Evolutionary conservation across 2,113 vertebrate genomes (phyloP).

Genomic region (Myrmecobius fasciatus): DNA sequence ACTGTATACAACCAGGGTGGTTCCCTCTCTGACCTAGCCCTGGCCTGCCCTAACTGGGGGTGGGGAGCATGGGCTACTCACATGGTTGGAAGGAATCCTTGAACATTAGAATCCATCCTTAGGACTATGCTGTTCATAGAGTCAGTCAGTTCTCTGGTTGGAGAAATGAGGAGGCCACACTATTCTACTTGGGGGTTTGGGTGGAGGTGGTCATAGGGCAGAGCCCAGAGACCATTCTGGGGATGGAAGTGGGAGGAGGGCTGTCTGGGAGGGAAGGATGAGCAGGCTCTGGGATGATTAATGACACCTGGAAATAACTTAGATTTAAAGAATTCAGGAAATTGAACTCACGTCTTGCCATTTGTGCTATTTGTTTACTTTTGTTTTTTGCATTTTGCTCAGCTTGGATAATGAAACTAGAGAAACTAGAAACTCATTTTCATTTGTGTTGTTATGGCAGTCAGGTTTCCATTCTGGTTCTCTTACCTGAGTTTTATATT

Average conservation of each 20-base stretch:
- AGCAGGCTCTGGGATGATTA: conserved; percentile 73
- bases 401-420: conserved; percentile 73
- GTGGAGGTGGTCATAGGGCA: conserved; percentile 64
- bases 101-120: background rate
- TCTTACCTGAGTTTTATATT: conserved; percentile 75
- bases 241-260: conserved; percentile 50
- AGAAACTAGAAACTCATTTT: conserved; percentile 77
- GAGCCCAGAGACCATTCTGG: conserved; percentile 75
- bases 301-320: conserved; percentile 71
- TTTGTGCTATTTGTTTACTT: conserved; percentile 83
- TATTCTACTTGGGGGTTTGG: background rate
- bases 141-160: conserved; percentile 48
- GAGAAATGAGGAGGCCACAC: conserved; percentile 73
- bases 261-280: conserved; percentile 65
- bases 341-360: conserved; percentile 79
- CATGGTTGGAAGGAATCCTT: background rate
- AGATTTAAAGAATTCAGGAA: conserved; percentile 73
- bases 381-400: conserved; percentile 80
- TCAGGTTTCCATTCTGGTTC: conserved; percentile 74
- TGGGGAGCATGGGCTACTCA: background rate
- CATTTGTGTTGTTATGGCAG: conserved; percentile 77
- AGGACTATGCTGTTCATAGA: background rate
- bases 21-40: conserved; percentile 19
- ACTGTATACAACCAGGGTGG: conserved; percentile 2
- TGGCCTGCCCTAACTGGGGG: background rate